Conservation (phyloP, 2,113 vertebrate species). For the Thunnus thynnus region DNA sequence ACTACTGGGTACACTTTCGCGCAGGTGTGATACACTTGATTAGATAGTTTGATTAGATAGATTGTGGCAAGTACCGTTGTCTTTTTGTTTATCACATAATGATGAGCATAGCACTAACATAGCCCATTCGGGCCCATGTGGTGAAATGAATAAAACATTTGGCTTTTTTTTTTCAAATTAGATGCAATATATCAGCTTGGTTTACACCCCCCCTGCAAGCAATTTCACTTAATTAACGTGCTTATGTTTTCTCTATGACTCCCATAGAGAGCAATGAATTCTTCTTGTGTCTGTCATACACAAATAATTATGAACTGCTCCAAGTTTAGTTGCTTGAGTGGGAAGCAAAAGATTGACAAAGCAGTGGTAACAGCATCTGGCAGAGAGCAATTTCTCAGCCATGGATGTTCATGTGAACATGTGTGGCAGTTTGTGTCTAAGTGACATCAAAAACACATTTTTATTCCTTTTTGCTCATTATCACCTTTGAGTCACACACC, state of each 20-base stretch:
- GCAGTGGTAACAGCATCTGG: conserved; percentile 48
- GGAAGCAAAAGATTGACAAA: conserved; percentile 69
- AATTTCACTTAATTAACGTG: conserved; percentile 80
- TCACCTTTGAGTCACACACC: conserved; percentile 7
- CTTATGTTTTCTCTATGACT: conserved; percentile 75
- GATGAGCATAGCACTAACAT: conserved; percentile 45
- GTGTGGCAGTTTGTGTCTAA: conserved; percentile 1
- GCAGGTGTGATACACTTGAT: conserved; percentile 32
- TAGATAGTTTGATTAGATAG: conserved; percentile 34
- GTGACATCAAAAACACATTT: conserved; percentile 13
- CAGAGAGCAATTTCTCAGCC: conserved; percentile 12
- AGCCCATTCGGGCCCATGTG: conserved; percentile 45
- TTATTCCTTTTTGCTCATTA: conserved; percentile 10
- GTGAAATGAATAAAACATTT: conserved; percentile 79
- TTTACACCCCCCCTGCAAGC: conserved; percentile 75
- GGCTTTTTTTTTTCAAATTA: conserved; percentile 62
- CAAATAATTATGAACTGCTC: conserved; percentile 82
- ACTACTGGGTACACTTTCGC: conserved; percentile 10
- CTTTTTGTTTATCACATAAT: conserved; percentile 60
- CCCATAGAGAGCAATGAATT: conserved; percentile 73
- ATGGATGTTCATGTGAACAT: conserved; percentile 18
- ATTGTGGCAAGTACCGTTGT: conserved; percentile 20
- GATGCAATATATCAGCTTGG: conserved; percentile 73
- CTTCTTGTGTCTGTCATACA: conserved; percentile 74
- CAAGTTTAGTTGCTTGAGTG: conserved; percentile 61